Conservation (phyloP, 2,888 invertebrate species). For the Horisme vitalbata region DNA sequence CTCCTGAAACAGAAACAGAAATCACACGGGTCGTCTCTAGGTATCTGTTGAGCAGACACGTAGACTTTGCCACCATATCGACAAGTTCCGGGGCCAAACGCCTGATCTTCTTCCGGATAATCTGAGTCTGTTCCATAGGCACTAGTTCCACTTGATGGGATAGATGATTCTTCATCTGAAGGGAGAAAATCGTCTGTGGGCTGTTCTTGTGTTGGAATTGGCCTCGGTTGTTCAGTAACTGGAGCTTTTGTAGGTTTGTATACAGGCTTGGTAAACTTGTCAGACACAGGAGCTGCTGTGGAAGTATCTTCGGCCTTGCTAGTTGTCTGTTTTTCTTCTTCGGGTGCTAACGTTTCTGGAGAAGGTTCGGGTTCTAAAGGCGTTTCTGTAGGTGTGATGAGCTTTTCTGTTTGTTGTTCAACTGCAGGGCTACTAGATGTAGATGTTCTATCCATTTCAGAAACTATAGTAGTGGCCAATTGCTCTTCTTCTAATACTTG, state of each 20-base stretch:
- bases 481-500: constrained; percentile 13
- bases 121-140: constrained; percentile 84
- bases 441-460: constrained; percentile 16
- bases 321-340: constrained; percentile 31
- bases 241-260: constrained; percentile 45
- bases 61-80: constrained; percentile 96
- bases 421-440: constrained; percentile 10
- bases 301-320: constrained; percentile 26
- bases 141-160: constrained; percentile 62
- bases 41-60: constrained; percentile 97
- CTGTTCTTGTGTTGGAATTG: constrained; percentile 51
- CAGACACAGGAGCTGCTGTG: constrained; percentile 31
- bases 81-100: constrained; percentile 94
- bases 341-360: constrained; percentile 20
- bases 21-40: constrained; percentile 96
- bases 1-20: constrained; percentile 99
- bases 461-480: constrained; percentile 14
- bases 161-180: constrained; percentile 59
- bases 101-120: constrained; percentile 90
- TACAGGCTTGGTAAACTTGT: constrained; percentile 51
- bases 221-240: constrained; percentile 56
- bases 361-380: constrained; percentile 23
- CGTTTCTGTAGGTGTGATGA: constrained; percentile 23
- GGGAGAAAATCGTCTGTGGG: constrained; percentile 61
- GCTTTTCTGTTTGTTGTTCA: constrained; percentile 28